These are phyloP conservation scores for Eilema griseolum DNA, from an alignment of 2,888 invertebrate species.

Conservation along the genomic window DNA sequence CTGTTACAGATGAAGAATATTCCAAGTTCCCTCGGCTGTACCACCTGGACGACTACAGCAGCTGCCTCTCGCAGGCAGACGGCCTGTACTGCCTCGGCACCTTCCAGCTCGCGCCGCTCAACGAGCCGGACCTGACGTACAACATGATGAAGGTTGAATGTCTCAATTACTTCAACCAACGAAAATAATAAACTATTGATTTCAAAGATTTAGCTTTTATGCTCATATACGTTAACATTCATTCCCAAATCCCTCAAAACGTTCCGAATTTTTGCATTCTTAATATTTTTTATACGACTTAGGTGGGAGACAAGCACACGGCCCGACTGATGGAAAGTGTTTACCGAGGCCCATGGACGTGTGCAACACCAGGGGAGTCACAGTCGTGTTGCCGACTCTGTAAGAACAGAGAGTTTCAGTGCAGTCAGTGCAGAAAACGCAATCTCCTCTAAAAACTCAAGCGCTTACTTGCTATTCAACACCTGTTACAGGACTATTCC, in stretches of 20 bases:
- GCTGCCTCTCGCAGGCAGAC: constrained; percentile 61
- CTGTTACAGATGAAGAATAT: constrained; percentile 63
- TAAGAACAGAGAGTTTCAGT: too few relatives aligned
- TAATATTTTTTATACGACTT: too few relatives aligned
- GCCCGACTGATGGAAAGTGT: too few relatives aligned
- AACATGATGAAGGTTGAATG: constrained; percentile 60
- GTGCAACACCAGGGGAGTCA: too few relatives aligned
- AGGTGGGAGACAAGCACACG: too few relatives aligned
- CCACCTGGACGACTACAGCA: constrained; percentile 71
- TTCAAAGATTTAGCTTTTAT: too few relatives aligned
- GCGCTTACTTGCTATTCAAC: neutral
- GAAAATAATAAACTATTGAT: too few relatives aligned
- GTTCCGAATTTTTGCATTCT: neutral
- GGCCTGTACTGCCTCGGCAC: constrained; percentile 74
- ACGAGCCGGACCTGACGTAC: constrained; percentile 51
- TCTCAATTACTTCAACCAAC: too few relatives aligned
- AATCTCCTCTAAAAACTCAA: neutral
- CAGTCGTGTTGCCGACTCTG: too few relatives aligned
- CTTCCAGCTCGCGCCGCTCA: constrained; percentile 59
- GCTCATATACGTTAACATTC: too few relatives aligned
- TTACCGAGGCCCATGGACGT: too few relatives aligned
- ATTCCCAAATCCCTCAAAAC: neutral
- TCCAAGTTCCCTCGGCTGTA: constrained; percentile 68
- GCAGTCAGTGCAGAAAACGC: too few relatives aligned
- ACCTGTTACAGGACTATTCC: constrained; percentile 64